Evolutionary conservation across 2,888 invertebrate genomes (phyloP), one percentile per base, ranked within the genome.

Genomic region (Polydesmus complanatus): DNA sequence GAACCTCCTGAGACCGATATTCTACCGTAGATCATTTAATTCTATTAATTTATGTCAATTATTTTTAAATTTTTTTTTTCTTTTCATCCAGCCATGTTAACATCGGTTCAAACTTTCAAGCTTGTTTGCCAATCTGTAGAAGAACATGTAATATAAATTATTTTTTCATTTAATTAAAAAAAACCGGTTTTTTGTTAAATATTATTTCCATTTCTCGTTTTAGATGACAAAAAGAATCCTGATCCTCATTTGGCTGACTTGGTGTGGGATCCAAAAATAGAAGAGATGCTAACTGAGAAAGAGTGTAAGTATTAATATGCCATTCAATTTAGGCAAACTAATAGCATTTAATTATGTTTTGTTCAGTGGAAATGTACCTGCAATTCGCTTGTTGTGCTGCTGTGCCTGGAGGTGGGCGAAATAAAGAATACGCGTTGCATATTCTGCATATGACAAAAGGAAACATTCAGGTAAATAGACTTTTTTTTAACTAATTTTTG

Each of bases 331-430:
- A n/a, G n/a, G n/a, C n/a, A n/a, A 47, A 18, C 50, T 27, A 71
- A 58, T 71, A 74, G 47, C 79, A 90, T 89, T 90, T 73, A 87
- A 90, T 74, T 49, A 26, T 48, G 54, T 27, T n/a, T 51, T 47
- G 71, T 59, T 72, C 74, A 90, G 90, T 91, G 73, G 87, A 91
- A 74, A 86, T 88, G 80, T 95, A 90, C 78, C 84, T 93, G 80
- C 92, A 95, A 75, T 84, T 96, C 72, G 91, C 94, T 63, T 93
- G 93, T 79, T 93, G 91, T 72, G 92, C 93, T 61, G 92, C 91
- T 62, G 86, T 94, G 70, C 91, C 91, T 47, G 89, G 93, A 64
- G 93, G 92, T 67, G 94, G 94, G 55, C 85, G 90, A 73, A 91
- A 94, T 72, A 88, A 91, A 70, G 96, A 96, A 75, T 87, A 85